Percentiles rank a stretch among this genome's conserved stretches.
phyloP scores from a whole-genome alignment of 1,140 invertebrate genomes.

The Bathynomus jamesi region DNA sequence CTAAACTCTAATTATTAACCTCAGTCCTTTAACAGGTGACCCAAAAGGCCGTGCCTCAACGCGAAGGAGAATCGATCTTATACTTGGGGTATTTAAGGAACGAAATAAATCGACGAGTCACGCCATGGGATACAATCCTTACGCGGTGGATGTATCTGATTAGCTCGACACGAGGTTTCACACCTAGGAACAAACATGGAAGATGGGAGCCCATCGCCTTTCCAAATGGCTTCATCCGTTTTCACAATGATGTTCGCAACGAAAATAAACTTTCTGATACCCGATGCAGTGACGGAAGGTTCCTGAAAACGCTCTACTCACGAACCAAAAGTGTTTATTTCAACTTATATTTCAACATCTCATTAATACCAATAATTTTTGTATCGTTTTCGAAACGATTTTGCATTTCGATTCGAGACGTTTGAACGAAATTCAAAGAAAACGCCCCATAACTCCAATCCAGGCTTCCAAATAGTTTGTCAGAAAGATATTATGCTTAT shows the following conservation, averaged over 20 bases:
- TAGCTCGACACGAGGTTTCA: background rate
- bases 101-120: too few relatives aligned
- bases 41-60: too few relatives aligned
- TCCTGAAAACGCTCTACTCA: background rate
- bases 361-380: background rate
- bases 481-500: background rate
- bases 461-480: background rate
- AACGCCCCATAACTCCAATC: background rate
- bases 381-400: background rate
- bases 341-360: background rate
- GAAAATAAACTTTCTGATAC: background rate
- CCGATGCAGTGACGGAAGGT: background rate
- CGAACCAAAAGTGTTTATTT: background rate
- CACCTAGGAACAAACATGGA: background rate
- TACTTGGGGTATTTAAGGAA: background rate
- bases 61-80: background rate
- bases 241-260: background rate
- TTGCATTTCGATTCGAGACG: too few relatives aligned
- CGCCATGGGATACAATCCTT: background rate
- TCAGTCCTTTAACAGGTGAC: background rate
- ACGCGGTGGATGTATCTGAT: background rate
- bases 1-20: constrained; percentile 1
- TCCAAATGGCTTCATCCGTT: background rate
- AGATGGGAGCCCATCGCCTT: background rate
- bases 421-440: background rate